Evolutionary conservation across 2,888 invertebrate species (phyloP), one percentile per base, ranked within the genome.

Genomic region (Sesamia inferens): DNA sequence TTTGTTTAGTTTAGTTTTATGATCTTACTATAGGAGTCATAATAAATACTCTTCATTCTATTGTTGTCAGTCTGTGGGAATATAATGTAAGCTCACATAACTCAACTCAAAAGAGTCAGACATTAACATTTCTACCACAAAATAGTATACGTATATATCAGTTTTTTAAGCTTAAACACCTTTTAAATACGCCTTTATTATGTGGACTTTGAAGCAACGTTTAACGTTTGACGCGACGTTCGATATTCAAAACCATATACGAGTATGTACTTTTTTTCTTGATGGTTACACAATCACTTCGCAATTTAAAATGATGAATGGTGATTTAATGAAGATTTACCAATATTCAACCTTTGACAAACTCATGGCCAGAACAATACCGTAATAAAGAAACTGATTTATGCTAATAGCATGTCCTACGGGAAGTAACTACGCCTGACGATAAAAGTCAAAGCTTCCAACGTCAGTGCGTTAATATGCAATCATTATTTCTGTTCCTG

Each of bases 1-100:
- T n/a, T n/a, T n/a, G n/a, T n/a, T n/a, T n/a, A n/a, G n/a, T n/a
- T n/a, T n/a, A n/a, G n/a, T n/a, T n/a, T n/a, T n/a, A n/a, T n/a
- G n/a, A n/a, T n/a, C n/a, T n/a, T n/a, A n/a, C n/a, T n/a, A n/a
- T n/a, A n/a, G n/a, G n/a, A n/a, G n/a, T n/a, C n/a, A n/a, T n/a
- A n/a, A n/a, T n/a, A n/a, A n/a, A n/a, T n/a, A n/a, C n/a, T n/a
- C n/a, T n/a, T n/a, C 31, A 31, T 31, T 57, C 71, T 63, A 79
- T 84, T 82, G 81, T 80, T 73, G 68, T 75, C 58, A 57, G 47
- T 3, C 14, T 19, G 10, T 42, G 47, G 31, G 13, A 54, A 70
- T 16, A 16, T n/a, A n/a, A n/a, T 31, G n/a, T 61, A 63, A 61
- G 48, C 47, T 58, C 24, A 24, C 72, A 59, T 54, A 62, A 63